Percentiles rank a stretch among this genome's conserved stretches.
Conservation (phyloP, 1,140 invertebrate species). For the Heliconius hewitsoni region DNA sequence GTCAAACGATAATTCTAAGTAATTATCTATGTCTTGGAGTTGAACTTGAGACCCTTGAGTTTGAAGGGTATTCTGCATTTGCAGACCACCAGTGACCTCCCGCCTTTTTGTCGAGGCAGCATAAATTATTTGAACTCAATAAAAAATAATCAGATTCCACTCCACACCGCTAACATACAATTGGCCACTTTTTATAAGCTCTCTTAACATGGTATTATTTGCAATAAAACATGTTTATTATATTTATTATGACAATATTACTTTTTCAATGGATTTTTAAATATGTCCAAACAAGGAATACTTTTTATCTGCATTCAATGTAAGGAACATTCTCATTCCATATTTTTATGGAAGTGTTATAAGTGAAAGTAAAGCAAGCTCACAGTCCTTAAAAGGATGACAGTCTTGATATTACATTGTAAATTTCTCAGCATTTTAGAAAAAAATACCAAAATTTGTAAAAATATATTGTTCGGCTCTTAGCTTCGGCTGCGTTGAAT, state of each 20-base stretch:
- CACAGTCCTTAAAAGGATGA: neutral
- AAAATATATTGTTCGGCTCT: too few species aligned
- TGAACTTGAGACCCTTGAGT: too few species aligned
- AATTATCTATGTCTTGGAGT: too few species aligned
- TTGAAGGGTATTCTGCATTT: too few species aligned
- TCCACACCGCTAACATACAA: neutral
- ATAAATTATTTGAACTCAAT: too few species aligned
- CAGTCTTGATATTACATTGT: neutral
- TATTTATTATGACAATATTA: neutral
- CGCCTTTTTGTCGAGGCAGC: too few species aligned
- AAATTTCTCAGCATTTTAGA: neutral
- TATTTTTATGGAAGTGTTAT: slow-evolving; percentile 4
- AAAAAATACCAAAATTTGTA: neutral
- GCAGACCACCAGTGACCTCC: too few species aligned
- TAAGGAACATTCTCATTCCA: neutral
- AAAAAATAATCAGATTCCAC: too few species aligned
- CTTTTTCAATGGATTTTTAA: neutral
- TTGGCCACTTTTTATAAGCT: neutral
- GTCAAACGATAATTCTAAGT: too few species aligned
- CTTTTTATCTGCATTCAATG: neutral
- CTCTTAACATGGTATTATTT: neutral
- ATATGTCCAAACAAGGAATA: neutral
- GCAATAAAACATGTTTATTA: neutral
- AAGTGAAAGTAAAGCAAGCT: slow-evolving; percentile 6
- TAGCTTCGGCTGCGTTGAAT: too few species aligned